Percentiles rank a stretch among this genome's conserved stretches.
Evolutionary conservation across 2,113 vertebrate genomes (phyloP).

Genomic region (Struthio camelus): DNA sequence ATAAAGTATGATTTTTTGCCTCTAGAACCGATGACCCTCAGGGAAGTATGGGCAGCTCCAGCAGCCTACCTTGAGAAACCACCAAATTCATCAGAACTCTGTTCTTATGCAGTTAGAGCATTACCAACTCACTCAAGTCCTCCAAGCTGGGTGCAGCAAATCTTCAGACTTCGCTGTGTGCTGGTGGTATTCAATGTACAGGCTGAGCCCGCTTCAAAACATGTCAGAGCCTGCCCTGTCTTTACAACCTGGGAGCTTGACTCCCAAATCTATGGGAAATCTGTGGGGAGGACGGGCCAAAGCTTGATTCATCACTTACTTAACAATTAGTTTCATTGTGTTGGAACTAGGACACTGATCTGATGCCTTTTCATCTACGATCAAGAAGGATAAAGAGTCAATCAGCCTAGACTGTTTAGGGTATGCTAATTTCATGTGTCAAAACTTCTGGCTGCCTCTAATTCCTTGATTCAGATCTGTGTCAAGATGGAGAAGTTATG

Average conservation of each 20-base stretch:
- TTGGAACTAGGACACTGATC: background rate
- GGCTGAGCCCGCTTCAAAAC: background rate
- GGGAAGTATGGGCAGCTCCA: background rate
- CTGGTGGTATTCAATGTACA: background rate
- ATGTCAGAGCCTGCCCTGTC: background rate
- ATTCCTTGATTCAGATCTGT: background rate
- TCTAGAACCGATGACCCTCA: background rate
- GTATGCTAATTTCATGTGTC: background rate
- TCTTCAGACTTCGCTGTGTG: background rate
- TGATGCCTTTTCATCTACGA: background rate
- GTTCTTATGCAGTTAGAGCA: background rate
- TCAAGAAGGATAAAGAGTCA: background rate
- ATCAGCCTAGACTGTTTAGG: background rate
- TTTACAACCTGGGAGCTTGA: background rate
- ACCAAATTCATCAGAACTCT: no score
- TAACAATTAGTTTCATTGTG: background rate
- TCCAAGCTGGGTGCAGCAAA: background rate
- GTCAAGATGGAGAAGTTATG: background rate
- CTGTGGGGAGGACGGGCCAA: background rate
- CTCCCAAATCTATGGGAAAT: background rate
- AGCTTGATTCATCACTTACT: background rate
- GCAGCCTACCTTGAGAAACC: background rate
- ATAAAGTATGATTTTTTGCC: background rate
- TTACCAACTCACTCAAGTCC: background rate
- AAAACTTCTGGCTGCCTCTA: background rate